A percentile compares a stretch with the other conserved stretches of the same genome.
These are phyloP conservation scores for Aphelinus certus DNA, from an alignment of 1,140 invertebrate genomes.

Conservation along the genomic window DNA sequence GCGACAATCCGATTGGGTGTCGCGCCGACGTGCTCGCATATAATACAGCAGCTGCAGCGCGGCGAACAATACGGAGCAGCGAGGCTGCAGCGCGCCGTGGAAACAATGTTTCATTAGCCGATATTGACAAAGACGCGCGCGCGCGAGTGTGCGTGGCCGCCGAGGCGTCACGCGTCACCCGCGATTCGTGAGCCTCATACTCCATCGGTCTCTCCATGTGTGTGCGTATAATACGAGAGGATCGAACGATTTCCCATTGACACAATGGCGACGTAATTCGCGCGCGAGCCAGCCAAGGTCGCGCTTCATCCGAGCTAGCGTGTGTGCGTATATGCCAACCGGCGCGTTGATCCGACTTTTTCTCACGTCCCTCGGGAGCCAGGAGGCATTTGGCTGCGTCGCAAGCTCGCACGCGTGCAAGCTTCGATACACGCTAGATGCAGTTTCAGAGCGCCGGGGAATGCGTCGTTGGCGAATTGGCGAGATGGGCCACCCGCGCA, in stretches of 20 bases:
- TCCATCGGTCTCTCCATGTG: neutral
- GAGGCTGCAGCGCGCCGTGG: too few relatives aligned
- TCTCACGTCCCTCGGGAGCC: neutral
- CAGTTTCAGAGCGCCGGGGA: neutral
- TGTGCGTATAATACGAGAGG: conserved; percentile 4
- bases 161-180: neutral
- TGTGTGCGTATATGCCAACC: too few relatives aligned
- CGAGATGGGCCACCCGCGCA: conserved; percentile 12
- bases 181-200: conserved; percentile 15
- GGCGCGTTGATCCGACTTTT: neutral
- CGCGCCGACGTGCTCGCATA: too few relatives aligned
- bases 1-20: too few relatives aligned
- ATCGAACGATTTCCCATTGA: conserved; percentile 26
- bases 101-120: neutral
- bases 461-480: neutral
- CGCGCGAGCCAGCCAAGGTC: conserved; percentile 1
- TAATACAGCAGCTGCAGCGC: too few relatives aligned
- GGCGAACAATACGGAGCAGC: too few relatives aligned
- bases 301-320: neutral
- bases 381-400: too few relatives aligned
- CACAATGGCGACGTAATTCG: conserved; percentile 10
- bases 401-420: neutral
- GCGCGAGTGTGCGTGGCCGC: neutral
- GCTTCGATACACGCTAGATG: too few relatives aligned
- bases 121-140: neutral